Evolutionary conservation across 2,797 vertebrate species (phyloP).

Genomic region (Karalla daura): DNA sequence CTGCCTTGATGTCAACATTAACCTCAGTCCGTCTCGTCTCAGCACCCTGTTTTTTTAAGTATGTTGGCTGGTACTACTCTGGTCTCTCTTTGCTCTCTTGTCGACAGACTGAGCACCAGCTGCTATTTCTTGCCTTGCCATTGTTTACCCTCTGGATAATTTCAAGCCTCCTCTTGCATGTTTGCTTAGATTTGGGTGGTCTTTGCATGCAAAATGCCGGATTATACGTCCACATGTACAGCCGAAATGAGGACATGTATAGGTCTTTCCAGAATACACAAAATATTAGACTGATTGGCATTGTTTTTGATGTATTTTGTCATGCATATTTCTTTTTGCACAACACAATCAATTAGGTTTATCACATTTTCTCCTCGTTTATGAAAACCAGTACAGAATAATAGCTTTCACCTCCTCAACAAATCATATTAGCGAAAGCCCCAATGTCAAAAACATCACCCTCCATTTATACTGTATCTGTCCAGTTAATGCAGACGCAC

Average conservation of each 20-base stretch:
- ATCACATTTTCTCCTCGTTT: conserved; percentile 43
- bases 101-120: conserved; percentile 53
- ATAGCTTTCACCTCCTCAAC: conserved; percentile 48
- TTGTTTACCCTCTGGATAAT: conserved; percentile 56
- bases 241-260: conserved; percentile 9
- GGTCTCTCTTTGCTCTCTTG: conserved; percentile 2
- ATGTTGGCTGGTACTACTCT: conserved; percentile 32
- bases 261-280: conserved; percentile 10
- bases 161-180: conserved; percentile 12
- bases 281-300: conserved; percentile 2
- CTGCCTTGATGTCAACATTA: conserved; percentile 48
- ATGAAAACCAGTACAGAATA: conserved; percentile 58
- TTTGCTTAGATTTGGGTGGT: conserved; percentile 39
- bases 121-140: conserved; percentile 43
- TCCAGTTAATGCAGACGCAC: conserved; percentile 25
- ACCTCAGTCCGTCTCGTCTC: conserved; percentile 25
- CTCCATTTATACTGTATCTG: conserved; percentile 21
- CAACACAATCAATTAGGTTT: too few relatives aligned
- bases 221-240: conserved; percentile 12
- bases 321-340: too few relatives aligned
- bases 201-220: conserved; percentile 32
- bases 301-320: too few relatives aligned
- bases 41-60: conserved; percentile 28
- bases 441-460: conserved; percentile 22
- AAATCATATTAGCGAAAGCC: conserved; percentile 30